Evolutionary conservation across 2,113 vertebrate genomes (phyloP), one percentile per base, ranked within the genome.

Genomic region (Aplodontia rufa): DNA sequence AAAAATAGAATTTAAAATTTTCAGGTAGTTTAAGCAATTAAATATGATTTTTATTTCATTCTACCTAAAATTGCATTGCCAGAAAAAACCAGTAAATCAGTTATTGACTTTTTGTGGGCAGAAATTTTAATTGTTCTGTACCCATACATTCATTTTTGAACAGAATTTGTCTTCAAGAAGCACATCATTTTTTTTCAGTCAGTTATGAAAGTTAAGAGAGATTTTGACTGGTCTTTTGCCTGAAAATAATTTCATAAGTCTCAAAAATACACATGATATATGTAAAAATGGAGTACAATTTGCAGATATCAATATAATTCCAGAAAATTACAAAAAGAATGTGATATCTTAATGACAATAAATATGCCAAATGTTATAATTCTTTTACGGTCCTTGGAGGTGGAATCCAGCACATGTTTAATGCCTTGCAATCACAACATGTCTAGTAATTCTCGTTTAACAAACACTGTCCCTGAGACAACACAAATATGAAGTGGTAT

Each of bases 231-330:
- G 8, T 87, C 30, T 92, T 96, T 74, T 87, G 17, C 22, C 24
- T 85, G 51, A 66, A 49, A 62, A 6, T 26, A 3, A 90, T 72
- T 81, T 90, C 94, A 49, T 72, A 90, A 85, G 10, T 35, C 24
- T 89, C 8, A 91, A 84, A 95, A 89, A 72, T 68, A 76, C 45
- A 95, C 76, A 72, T 76, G 79, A 86, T 78, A 32, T 35, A 72
- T 91, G 14, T 51, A 53, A 71, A 85, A 55, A n/a, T 84, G 17
- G 30, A 82, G 49, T 74, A 40, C 6, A 89, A 47, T 76, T 75
- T 4, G 75, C 22, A 37, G 32, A 84, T 11, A 81, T 75, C 24
- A 81, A 75, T 37, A 47, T 62, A 85, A 81, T 71, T 75, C 28
- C 14, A 26, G 32, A 69, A 90, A 28, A 1, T 90, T 72, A 83